Base-by-base conservation (phyloP, 2,888 invertebrate species). In the Euproctis similis region DNA sequence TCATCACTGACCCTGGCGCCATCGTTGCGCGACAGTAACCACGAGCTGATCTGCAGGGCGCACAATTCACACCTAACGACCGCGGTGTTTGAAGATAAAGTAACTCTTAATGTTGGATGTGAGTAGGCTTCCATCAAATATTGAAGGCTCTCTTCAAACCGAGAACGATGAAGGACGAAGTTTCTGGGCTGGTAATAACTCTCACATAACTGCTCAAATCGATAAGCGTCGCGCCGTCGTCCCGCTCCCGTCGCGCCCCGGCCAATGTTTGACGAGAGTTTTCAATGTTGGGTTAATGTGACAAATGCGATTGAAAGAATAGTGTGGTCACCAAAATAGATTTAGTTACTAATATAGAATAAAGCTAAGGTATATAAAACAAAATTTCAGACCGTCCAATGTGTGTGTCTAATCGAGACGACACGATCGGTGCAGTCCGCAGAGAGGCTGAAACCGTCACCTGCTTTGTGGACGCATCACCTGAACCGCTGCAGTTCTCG, bases 81-180 rank as follows among this genome's bases (percentile, higher is more conserved):
- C 1, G 34, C 42, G 0, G 34, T 62, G 0, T 77, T 65, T 26
- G 59, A 72, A 23, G 70, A 73, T 14, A 61, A 56, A 19, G 68
- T 76, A 24, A 63, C 54, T 0, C 14, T 82, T 0, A 69, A 69
- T 17, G 74, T 82, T 13, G 81, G 82, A 31, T 72, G 81, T 80
- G 49, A 69, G 80, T 70, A 24, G 1, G n/a, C 18, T 8, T 19
- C 3, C 19, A n/a, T n/a, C n/a, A n/a, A n/a, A n/a, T n/a, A n/a
- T n/a, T n/a, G n/a, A n/a, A n/a, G n/a, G n/a, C n/a, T n/a, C n/a
- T n/a, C n/a, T n/a, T n/a, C n/a, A n/a, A n/a, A n/a, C n/a, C n/a
- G n/a, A n/a, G n/a, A n/a, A n/a, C n/a, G n/a, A n/a, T n/a, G n/a
- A n/a, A n/a, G n/a, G n/a, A n/a, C n/a, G n/a, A n/a, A n/a, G n/a